Percentiles rank a stretch among this genome's conserved stretches.
phyloP scores from a whole-genome alignment of 2,888 invertebrate genomes.

The Stratiomys singularior region DNA sequence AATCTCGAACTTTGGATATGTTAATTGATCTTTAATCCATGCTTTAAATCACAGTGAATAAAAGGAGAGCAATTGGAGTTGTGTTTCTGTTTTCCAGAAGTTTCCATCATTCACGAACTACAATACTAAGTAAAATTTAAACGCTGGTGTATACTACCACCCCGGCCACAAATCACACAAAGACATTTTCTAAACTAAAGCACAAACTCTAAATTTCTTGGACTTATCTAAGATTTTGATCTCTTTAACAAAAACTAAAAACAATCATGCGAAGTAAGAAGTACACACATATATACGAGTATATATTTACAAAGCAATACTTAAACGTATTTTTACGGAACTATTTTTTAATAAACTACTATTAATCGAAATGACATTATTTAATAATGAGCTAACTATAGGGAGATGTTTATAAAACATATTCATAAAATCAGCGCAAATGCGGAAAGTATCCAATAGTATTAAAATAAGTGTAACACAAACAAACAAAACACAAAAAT shows the following conservation, averaged over 20 bases:
- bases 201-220: not conserved
- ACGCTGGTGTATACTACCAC: no score
- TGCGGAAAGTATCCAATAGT: not conserved
- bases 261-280: not conserved
- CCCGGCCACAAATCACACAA: not conserved
- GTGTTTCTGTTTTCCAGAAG: no score
- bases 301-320: slow-evolving; percentile 23
- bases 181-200: not conserved
- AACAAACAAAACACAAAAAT: slow-evolving; percentile 47
- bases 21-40: no score
- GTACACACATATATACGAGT: not conserved
- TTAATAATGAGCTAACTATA: slow-evolving; percentile 15
- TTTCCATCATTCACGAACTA: no score
- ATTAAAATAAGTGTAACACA: slow-evolving; percentile 17
- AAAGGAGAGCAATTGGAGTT: no score
- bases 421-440: no score
- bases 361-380: slow-evolving; percentile 40
- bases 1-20: no score
- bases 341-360: not conserved
- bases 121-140: no score
- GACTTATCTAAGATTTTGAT: no score
- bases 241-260: not conserved
- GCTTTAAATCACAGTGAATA: no score
- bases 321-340: not conserved
- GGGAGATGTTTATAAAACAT: slow-evolving; percentile 24